Evolutionary conservation across 2,797 vertebrate genomes (phyloP), one percentile per base, ranked within the genome.

Genomic region (Gastrophryne carolinensis): DNA sequence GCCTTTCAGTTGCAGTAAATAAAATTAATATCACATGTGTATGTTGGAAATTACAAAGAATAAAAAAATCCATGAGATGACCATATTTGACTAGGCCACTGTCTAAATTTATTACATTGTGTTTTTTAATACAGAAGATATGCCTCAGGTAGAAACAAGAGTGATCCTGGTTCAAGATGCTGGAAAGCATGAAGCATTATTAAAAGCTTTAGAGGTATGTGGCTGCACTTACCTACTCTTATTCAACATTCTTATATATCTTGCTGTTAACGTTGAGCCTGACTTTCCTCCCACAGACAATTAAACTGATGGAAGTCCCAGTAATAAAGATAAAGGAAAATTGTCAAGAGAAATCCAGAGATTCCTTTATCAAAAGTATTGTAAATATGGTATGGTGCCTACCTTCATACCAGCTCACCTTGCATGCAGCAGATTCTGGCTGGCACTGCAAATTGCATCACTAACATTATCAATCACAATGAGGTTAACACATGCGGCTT

Each of bases 271-370:
- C 19, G 19, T 82, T 79, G 78, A 80, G 84, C 84, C 81, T 74
- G 24, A 90, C 47, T 88, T 80, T 58, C 84, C 88, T 88, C 93
- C 91, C 89, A 85, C 94, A 98, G 96, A 94, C 88, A 80, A 72
- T 98, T 93, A 94, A 88, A 89, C 88, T 96, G 91, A 98, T 98
- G 95, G 97, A 99, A 90, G 96, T 98, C 81, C 96, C 95, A 19
- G 93, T 98, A 91, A 92, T 98, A 95, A 98, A 96, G 94, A 95
- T 98, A 93, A 97, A 92, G 88, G 89, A 94, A 92, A 91, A 89
- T 87, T 91, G 92, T 84, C 89, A 89, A 73, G 94, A 91, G 83
- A 90, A 97, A 84, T 86, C 86, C 72, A 87, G 90, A 82, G 95
- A 98, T 86, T 97, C 96, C 89, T 90, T 94, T 88, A 95, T 96